phyloP scores from a whole-genome alignment of 2,797 vertebrate species.

The Hyperoplus immaculatus region DNA sequence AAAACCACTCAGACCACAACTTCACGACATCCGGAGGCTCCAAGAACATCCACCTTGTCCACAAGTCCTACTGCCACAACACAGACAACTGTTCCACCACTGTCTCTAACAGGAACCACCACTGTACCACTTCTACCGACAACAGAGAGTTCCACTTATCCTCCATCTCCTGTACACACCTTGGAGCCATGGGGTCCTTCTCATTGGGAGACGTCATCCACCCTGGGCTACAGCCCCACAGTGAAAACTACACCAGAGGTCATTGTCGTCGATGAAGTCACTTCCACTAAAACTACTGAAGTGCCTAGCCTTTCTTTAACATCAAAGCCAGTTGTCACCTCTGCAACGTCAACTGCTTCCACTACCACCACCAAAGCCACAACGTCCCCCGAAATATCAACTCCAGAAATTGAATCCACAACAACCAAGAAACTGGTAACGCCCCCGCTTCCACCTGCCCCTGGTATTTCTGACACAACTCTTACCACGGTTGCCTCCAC shows the following conservation, averaged over 20 bases:
- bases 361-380: constrained; percentile 54
- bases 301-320: constrained; percentile 44
- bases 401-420: constrained; percentile 41
- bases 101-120: constrained; percentile 60
- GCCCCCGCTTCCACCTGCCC: constrained; percentile 13
- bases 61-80: constrained; percentile 43
- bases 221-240: constrained; percentile 62
- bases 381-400: constrained; percentile 39
- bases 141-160: constrained; percentile 27
- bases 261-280: constrained; percentile 42
- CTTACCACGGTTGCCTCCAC: constrained; percentile 48
- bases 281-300: constrained; percentile 52
- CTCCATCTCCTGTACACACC: constrained; percentile 41
- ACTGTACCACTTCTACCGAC: constrained; percentile 34
- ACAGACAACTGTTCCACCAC: constrained; percentile 42
- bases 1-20: constrained; percentile 53
- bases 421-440: constrained; percentile 55
- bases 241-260: constrained; percentile 54
- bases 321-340: constrained; percentile 51
- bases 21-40: constrained; percentile 40
- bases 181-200: constrained; percentile 59
- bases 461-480: constrained; percentile 46
- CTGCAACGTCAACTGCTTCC: constrained; percentile 28
- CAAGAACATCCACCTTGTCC: constrained; percentile 46
- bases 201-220: constrained; percentile 62